A percentile compares a stretch with the other conserved stretches of the same genome.
Evolutionary conservation across 2,888 invertebrate genomes (phyloP).

Genomic region (Agrochola lychnidis): DNA sequence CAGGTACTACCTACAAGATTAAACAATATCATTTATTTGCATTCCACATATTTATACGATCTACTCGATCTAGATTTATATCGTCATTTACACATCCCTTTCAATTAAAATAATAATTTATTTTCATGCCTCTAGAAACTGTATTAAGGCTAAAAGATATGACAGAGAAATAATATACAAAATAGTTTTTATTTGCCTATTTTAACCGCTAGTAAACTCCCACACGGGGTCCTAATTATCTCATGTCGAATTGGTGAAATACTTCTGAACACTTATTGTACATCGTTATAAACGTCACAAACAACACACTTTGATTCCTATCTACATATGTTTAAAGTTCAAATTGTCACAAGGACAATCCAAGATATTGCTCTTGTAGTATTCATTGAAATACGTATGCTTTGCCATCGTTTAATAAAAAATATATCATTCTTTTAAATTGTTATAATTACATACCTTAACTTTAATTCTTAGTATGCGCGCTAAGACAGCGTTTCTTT

Average conservation of each 20-base stretch:
- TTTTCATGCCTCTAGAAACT: background rate
- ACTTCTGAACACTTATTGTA: constrained; percentile 46
- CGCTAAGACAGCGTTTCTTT: constrained; percentile 40
- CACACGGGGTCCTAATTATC: constrained; percentile 59
- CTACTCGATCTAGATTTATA: background rate
- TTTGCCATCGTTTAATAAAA: constrained; percentile 53
- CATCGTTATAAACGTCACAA: constrained; percentile 50
- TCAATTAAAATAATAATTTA: background rate
- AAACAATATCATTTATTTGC: background rate
- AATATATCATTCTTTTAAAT: constrained; percentile 68
- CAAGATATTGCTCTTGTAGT: constrained; percentile 37
- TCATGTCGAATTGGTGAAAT: constrained; percentile 61
- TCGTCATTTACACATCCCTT: background rate
- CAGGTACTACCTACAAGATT: background rate
- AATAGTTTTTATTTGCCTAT: constrained; percentile 39
- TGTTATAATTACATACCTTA: constrained; percentile 62
- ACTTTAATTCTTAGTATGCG: constrained; percentile 57
- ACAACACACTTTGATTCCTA: constrained; percentile 31
- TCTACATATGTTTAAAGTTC: constrained; percentile 8
- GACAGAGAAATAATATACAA: constrained; percentile 27
- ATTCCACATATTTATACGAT: background rate
- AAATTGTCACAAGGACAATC: constrained; percentile 17
- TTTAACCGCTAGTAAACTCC: constrained; percentile 49
- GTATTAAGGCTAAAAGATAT: background rate
- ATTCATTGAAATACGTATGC: constrained; percentile 49